Conservation (phyloP, 2,113 vertebrate species). For the Saimiri boliviensis region DNA sequence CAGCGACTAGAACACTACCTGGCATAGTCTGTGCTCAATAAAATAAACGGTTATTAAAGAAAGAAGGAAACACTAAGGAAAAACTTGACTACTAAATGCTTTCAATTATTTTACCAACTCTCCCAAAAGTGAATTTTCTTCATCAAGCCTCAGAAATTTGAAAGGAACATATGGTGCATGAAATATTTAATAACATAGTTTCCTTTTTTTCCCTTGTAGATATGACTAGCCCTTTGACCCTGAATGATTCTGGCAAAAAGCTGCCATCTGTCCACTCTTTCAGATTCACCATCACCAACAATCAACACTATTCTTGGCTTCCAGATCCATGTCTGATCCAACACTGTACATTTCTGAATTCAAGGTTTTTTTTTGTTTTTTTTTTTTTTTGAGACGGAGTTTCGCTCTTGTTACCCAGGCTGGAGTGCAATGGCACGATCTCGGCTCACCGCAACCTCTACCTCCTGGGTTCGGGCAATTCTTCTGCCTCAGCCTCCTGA, state of each 20-base stretch:
- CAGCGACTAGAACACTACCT: neutral
- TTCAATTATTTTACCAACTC: neutral
- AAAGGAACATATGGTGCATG: slow-evolving; percentile 14
- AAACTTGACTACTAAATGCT: neutral
- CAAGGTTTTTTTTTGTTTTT: too few species aligned
- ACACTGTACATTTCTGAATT: neutral
- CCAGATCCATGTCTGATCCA: neutral
- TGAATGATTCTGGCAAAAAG: slow-evolving; percentile 66
- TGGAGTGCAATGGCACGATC: too few species aligned
- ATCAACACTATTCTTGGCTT: neutral
- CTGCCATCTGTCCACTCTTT: slow-evolving; percentile 65
- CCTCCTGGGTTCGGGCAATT: too few species aligned
- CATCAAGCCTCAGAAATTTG: slow-evolving; percentile 60
- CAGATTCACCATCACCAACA: neutral
- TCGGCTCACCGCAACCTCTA: too few species aligned
- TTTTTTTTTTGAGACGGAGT: too few species aligned
- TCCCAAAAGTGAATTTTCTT: slow-evolving; percentile 41
- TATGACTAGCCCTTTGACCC: slow-evolving; percentile 61
- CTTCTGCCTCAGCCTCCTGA: too few species aligned
- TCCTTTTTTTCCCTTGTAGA: neutral
- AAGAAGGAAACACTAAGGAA: neutral
- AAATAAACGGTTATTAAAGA: neutral
- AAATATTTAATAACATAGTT: slow-evolving; percentile 21
- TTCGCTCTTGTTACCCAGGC: too few species aligned
- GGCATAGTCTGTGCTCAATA: neutral